phyloP scores from a whole-genome alignment of 2,888 invertebrate species.

The Prosopocoilus inquinatus region DNA sequence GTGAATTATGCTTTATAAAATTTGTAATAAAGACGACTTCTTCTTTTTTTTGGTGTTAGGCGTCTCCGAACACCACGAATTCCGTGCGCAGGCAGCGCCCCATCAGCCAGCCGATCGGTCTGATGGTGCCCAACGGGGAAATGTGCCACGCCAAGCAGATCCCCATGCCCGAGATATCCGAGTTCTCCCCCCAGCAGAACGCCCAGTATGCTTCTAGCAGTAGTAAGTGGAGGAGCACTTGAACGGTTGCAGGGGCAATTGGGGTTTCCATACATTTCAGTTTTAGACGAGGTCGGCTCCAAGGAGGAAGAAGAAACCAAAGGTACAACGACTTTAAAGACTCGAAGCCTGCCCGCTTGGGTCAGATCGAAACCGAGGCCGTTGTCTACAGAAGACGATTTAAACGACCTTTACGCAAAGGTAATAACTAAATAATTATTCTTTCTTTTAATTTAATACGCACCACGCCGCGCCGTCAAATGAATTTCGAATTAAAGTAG shows the following conservation, averaged over 20 bases:
- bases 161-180: conserved; percentile 54
- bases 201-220: conserved; percentile 66
- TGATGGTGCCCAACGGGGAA: conserved; percentile 39
- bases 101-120: conserved; percentile 50
- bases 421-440: conserved; percentile 47
- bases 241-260: background rate
- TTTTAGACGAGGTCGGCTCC: conserved; percentile 60
- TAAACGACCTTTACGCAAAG: conserved; percentile 69
- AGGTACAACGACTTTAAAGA: conserved; percentile 55
- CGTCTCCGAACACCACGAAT: conserved; percentile 7
- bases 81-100: conserved; percentile 44
- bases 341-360: conserved; percentile 71
- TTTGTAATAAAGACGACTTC: conserved; percentile 11
- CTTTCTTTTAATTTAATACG: too few species aligned
- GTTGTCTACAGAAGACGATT: conserved; percentile 66
- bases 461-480: too few species aligned
- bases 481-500: too few species aligned
- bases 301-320: conserved; percentile 50
- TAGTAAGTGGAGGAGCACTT: conserved; percentile 52
- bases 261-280: conserved; percentile 43
- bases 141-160: conserved; percentile 42
- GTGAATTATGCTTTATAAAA: too few species aligned
- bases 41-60: conserved; percentile 1
- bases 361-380: conserved; percentile 68
- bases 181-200: conserved; percentile 52